These are phyloP conservation scores for Helicoverpa assulta DNA, from an alignment of 2,888 invertebrate genomes.

Conservation along the genomic window DNA sequence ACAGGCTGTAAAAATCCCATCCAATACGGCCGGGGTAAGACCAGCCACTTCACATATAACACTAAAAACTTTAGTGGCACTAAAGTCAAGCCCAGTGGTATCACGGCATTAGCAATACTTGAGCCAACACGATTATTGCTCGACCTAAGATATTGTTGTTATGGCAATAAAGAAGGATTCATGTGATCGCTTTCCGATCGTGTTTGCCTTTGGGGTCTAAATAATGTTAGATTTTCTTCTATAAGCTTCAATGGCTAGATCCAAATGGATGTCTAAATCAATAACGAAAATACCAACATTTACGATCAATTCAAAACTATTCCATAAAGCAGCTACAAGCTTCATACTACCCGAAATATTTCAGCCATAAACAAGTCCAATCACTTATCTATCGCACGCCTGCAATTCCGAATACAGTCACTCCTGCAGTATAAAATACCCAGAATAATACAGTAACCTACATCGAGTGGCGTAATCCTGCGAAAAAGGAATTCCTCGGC, in stretches of 20 bases:
- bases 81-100: slow-evolving; percentile 53
- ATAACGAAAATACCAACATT: not conserved
- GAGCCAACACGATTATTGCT: slow-evolving; percentile 53
- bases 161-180: slow-evolving; percentile 39
- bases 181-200: slow-evolving; percentile 36
- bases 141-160: slow-evolving; percentile 47
- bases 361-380: slow-evolving; percentile 45
- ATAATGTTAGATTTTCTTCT: not conserved
- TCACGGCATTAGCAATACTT: slow-evolving; percentile 47
- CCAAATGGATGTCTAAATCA: not conserved
- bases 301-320: not conserved
- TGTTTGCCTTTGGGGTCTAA: slow-evolving; percentile 5
- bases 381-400: slow-evolving; percentile 36
- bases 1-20: slow-evolving; percentile 59
- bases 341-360: slow-evolving; percentile 4
- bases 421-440: slow-evolving; percentile 24
- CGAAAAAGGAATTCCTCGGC: slow-evolving; percentile 48
- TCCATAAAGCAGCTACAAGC: not conserved
- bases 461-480: slow-evolving; percentile 39
- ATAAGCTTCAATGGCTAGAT: not conserved
- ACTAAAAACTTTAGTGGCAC: slow-evolving; percentile 57
- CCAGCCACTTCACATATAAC: slow-evolving; percentile 46
- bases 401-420: slow-evolving; percentile 12
- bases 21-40: slow-evolving; percentile 43
- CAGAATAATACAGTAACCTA: slow-evolving; percentile 49